Percentiles rank a stretch among this genome's conserved stretches.
Conservation (phyloP, 2,797 vertebrate species). For the Dendrocincla tyrannina region DNA sequence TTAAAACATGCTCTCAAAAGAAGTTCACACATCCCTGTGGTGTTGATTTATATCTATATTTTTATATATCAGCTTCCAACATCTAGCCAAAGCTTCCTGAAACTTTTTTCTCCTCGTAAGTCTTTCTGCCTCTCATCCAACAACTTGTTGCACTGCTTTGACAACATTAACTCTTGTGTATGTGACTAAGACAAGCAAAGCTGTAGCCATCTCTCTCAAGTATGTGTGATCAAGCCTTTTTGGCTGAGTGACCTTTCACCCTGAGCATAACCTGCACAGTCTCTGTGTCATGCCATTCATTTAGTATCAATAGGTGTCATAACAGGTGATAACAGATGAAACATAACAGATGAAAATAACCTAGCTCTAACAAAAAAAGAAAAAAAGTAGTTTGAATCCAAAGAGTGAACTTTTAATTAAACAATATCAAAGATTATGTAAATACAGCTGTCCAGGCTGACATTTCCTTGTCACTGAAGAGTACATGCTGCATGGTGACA, state of each 20-base stretch:
- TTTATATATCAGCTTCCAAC: neutral
- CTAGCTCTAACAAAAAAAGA: neutral
- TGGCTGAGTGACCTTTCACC: neutral
- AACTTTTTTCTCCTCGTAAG: neutral
- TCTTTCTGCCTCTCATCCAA: neutral
- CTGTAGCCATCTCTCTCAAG: neutral
- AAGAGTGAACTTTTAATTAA: neutral
- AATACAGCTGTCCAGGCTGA: neutral
- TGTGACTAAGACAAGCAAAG: neutral
- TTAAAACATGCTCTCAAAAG: neutral
- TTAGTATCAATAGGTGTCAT: neutral
- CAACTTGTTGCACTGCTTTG: neutral
- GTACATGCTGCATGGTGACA: fast-evolving
- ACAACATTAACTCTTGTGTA: neutral
- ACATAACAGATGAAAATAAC: neutral
- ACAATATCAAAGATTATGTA: neutral
- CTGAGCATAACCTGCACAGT: neutral
- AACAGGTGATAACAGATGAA: neutral
- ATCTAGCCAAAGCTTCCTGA: neutral
- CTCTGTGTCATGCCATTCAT: neutral
- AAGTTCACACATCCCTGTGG: neutral
- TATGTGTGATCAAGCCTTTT: fast-evolving
- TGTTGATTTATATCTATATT: neutral
- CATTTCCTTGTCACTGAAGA: fast-evolving
- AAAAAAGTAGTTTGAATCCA: neutral